Percentiles rank a stretch among this genome's conserved stretches.
phyloP scores from a whole-genome alignment of 2,888 invertebrate species.

The Catocala sponsa region DNA sequence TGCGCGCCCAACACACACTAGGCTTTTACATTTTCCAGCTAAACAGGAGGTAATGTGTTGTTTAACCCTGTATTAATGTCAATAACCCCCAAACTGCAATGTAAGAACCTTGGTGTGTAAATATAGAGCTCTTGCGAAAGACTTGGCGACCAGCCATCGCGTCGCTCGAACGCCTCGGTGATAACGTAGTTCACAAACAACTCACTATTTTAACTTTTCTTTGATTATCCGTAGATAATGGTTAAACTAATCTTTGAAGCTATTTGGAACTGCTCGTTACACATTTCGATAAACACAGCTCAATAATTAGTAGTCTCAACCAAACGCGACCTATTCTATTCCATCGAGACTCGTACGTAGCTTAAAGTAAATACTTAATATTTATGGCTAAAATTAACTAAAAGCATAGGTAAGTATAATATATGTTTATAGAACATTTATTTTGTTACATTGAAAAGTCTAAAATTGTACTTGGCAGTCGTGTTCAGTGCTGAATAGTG shows the following conservation, averaged over 20 bases:
- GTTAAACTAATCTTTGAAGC: slow-evolving; percentile 3
- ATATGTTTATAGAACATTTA: background rate
- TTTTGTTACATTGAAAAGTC: slow-evolving; percentile 16
- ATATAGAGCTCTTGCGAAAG: slow-evolving; percentile 82
- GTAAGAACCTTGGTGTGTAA: slow-evolving; percentile 81
- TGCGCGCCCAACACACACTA: slow-evolving; percentile 51
- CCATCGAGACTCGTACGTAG: too few species aligned
- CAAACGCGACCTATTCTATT: too few species aligned
- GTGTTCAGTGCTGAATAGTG: slow-evolving; percentile 14
- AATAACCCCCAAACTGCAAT: slow-evolving; percentile 86
- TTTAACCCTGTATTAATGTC: slow-evolving; percentile 79
- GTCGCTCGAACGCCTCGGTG: slow-evolving; percentile 64
- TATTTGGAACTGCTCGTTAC: background rate
- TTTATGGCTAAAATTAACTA: too few species aligned
- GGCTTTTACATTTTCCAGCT: slow-evolving; percentile 59
- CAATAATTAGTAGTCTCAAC: too few species aligned
- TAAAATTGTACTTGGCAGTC: slow-evolving; percentile 29
- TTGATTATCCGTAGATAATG: slow-evolving; percentile 16
- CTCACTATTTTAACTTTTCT: slow-evolving; percentile 23
- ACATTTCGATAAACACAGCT: background rate
- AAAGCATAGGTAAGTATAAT: too few species aligned
- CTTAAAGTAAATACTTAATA: too few species aligned
- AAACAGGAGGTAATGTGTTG: slow-evolving; percentile 73
- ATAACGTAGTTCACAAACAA: slow-evolving; percentile 60
- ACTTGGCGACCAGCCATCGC: slow-evolving; percentile 79